Conservation (phyloP, 2,888 invertebrate genomes). For the Mimas tiliae region DNA sequence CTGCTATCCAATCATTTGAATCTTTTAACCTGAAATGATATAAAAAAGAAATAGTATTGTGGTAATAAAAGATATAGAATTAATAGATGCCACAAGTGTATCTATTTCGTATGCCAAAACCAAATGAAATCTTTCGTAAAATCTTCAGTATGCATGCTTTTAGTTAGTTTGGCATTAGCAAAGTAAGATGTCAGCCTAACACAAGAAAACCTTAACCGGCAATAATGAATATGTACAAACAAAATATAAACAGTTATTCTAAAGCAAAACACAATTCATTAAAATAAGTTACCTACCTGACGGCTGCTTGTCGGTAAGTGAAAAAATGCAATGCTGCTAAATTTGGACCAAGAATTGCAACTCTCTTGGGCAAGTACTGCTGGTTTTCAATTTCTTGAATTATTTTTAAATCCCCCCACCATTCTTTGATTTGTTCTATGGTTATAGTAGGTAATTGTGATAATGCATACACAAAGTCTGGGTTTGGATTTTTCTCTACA, state of each 20-base stretch:
- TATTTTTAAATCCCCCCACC: slow-evolving; percentile 82
- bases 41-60: neutral
- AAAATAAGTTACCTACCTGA: slow-evolving; percentile 83
- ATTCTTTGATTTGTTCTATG: slow-evolving; percentile 76
- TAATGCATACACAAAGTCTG: slow-evolving; percentile 68
- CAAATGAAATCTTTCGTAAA: too few species aligned
- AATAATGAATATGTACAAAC: too few species aligned
- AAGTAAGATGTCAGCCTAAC: too few species aligned
- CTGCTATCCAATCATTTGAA: slow-evolving; percentile 83
- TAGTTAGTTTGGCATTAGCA: too few species aligned
- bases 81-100: too few species aligned
- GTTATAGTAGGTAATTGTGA: slow-evolving; percentile 82
- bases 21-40: slow-evolving; percentile 70
- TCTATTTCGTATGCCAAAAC: too few species aligned
- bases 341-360: slow-evolving; percentile 89
- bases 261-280: too few species aligned
- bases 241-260: too few species aligned
- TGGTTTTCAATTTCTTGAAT: slow-evolving; percentile 85
- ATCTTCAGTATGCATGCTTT: too few species aligned
- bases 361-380: slow-evolving; percentile 84
- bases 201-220: too few species aligned
- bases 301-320: slow-evolving; percentile 88
- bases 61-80: too few species aligned
- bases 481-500: slow-evolving; percentile 68
- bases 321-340: slow-evolving; percentile 95